These are phyloP conservation scores for Penaeus chinensis DNA, from an alignment of 1,140 invertebrate genomes.

Conservation along the genomic window DNA sequence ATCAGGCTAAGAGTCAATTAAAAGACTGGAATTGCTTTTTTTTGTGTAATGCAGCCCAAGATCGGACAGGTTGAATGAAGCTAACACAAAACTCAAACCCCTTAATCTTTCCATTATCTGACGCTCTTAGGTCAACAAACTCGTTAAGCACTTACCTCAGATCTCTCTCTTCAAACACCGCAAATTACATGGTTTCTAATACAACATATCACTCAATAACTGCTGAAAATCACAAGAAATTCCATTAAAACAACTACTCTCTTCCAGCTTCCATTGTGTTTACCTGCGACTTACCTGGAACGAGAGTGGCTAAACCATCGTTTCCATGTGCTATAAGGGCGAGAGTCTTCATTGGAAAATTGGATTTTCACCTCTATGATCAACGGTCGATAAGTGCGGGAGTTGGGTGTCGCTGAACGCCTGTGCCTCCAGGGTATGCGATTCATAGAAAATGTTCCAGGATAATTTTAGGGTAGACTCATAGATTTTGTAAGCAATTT, in stretches of 20 bases:
- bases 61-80: too few relatives aligned
- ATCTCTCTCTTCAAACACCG: slow-evolving; percentile 16
- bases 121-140: background rate
- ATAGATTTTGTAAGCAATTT: background rate
- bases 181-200: slow-evolving; percentile 32
- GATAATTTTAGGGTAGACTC: slow-evolving; percentile 16
- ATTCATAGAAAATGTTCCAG: too few relatives aligned
- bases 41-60: too few relatives aligned
- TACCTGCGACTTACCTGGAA: slow-evolving; percentile 51
- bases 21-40: too few relatives aligned
- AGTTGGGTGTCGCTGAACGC: background rate
- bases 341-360: background rate
- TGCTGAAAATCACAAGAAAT: slow-evolving; percentile 3
- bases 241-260: slow-evolving; percentile 11
- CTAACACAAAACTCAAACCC: too few relatives aligned
- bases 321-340: background rate
- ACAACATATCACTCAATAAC: slow-evolving; percentile 25
- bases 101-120: too few relatives aligned
- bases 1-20: too few relatives aligned
- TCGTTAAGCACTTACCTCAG: slow-evolving; percentile 10
- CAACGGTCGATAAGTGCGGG: background rate
- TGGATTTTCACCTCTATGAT: slow-evolving; percentile 26
- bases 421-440: slow-evolving; percentile 28
- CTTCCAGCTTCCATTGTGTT: slow-evolving; percentile 50
- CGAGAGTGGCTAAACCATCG: slow-evolving; percentile 16